Percentiles rank a stretch among this genome's conserved stretches.
Conservation (phyloP, 2,888 invertebrate species). For the Gastracanthus pulcherrimus region DNA sequence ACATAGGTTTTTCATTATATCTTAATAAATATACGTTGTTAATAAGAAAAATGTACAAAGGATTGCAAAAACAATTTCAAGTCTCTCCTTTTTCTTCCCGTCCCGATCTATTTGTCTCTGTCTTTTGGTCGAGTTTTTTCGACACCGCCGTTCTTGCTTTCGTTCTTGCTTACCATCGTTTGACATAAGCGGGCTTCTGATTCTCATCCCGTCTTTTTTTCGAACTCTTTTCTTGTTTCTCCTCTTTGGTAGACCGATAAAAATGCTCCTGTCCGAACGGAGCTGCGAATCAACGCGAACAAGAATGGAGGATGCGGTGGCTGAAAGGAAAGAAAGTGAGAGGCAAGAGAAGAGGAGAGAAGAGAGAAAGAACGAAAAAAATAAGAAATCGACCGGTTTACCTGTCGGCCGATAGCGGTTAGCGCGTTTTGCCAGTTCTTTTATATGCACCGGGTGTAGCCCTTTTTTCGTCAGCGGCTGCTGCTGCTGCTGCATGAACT, state of each 20-base stretch:
- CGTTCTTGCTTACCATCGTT: conserved; percentile 28
- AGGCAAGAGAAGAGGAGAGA: conserved; percentile 35
- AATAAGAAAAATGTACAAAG: background rate
- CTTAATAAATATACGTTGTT: too few relatives aligned
- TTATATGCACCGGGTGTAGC: conserved; percentile 55
- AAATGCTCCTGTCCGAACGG: conserved; percentile 52
- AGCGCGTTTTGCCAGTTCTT: conserved; percentile 45
- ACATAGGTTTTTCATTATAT: too few relatives aligned
- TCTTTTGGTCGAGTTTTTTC: background rate
- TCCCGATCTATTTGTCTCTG: background rate
- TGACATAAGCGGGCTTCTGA: conserved; percentile 60
- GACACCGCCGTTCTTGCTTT: conserved; percentile 3
- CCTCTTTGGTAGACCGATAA: conserved; percentile 45
- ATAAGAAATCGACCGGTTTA: conserved; percentile 70
- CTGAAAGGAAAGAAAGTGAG: conserved; percentile 58
- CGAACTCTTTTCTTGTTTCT: conserved; percentile 21
- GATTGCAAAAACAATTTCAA: background rate
- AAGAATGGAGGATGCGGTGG: conserved; percentile 41
- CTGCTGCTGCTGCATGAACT: background rate
- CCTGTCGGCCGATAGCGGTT: conserved; percentile 67
- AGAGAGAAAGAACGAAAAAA: conserved; percentile 49
- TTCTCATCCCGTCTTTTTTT: conserved; percentile 12
- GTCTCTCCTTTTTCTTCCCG: background rate
- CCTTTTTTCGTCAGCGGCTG: background rate
- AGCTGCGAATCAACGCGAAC: conserved; percentile 46